Conservation (phyloP, 2,113 vertebrate species). For the Ranitomeya variabilis region DNA sequence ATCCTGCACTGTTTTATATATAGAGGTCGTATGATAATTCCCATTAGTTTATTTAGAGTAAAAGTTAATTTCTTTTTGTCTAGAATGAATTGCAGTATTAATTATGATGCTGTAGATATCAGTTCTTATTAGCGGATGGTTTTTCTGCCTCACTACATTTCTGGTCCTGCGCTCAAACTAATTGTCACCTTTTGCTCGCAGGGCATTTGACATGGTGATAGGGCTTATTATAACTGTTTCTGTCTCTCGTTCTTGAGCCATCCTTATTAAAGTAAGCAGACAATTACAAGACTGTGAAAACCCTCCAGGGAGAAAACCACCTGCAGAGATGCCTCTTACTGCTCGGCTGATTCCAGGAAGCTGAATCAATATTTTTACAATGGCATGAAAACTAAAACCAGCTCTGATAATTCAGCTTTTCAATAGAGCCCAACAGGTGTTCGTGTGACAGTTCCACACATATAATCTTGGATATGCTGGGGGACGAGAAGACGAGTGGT, state of each 20-base stretch:
- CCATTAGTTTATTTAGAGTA: too few species aligned
- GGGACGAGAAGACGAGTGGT: not conserved
- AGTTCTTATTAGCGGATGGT: not conserved
- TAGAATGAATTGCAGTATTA: not conserved
- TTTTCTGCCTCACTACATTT: not conserved
- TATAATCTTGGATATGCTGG: not conserved
- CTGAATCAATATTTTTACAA: conserved; percentile 54
- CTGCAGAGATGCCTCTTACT: conserved; percentile 44
- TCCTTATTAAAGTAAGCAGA: conserved; percentile 53
- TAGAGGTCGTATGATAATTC: too few species aligned
- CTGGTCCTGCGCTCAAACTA: conserved; percentile 19
- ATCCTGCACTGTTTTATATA: not conserved
- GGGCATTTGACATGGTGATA: conserved; percentile 42
- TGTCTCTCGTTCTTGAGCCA: conserved; percentile 28
- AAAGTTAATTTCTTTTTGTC: too few species aligned
- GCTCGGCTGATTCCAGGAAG: conserved; percentile 49
- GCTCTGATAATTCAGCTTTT: conserved; percentile 38
- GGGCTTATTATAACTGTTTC: conserved; percentile 47
- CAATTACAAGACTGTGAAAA: conserved; percentile 56
- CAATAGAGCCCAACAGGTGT: conserved; percentile 37
- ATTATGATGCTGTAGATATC: not conserved
- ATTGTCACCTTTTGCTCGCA: conserved; percentile 48
- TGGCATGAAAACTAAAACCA: conserved; percentile 40
- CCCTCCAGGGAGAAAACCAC: conserved; percentile 41
- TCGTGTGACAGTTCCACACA: conserved; percentile 22